Evolutionary conservation across 2,888 invertebrate genomes (phyloP).

Genomic region (Drosophila ezoana): DNA sequence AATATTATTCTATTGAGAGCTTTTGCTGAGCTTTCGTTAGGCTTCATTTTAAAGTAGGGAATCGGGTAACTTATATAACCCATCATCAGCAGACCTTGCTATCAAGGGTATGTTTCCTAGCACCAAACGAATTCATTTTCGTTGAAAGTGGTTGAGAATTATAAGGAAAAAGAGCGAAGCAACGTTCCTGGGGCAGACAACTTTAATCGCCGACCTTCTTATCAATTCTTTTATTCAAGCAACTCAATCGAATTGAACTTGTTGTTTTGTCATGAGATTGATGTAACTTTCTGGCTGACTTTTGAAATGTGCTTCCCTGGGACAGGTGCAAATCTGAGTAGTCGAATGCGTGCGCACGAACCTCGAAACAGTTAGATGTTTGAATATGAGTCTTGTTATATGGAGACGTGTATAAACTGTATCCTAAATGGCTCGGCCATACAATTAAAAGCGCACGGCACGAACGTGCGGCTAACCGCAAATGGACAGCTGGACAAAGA

Average conservation of each 20-base stretch:
- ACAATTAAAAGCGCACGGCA: constrained; percentile 69
- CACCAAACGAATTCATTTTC: too few relatives aligned
- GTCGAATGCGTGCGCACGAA: constrained; percentile 46
- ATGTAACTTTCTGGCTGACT: not conserved
- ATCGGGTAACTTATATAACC: not conserved
- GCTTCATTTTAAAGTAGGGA: too few relatives aligned
- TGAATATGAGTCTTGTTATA: constrained; percentile 11
- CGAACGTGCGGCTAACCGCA: constrained; percentile 64
- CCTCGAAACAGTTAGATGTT: constrained; percentile 46
- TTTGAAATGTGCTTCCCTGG: constrained; percentile 4
- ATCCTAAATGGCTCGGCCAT: constrained; percentile 64
- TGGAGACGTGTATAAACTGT: constrained; percentile 49
- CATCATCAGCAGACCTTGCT: not conserved
- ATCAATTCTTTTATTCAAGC: not conserved
- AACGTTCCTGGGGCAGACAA: too few relatives aligned
- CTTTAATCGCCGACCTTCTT: not conserved
- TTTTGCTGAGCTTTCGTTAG: too few relatives aligned
- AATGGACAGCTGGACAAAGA: constrained; percentile 45
- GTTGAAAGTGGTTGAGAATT: not conserved
- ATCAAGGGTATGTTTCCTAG: not conserved
- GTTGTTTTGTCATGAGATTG: constrained; percentile 6
- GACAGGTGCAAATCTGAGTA: constrained; percentile 4
- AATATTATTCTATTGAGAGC: too few relatives aligned
- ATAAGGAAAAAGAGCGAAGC: not conserved
- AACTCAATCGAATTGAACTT: not conserved